These are phyloP conservation scores for Pedetes capensis DNA, from an alignment of 2,113 vertebrate genomes.

Conservation along the genomic window DNA sequence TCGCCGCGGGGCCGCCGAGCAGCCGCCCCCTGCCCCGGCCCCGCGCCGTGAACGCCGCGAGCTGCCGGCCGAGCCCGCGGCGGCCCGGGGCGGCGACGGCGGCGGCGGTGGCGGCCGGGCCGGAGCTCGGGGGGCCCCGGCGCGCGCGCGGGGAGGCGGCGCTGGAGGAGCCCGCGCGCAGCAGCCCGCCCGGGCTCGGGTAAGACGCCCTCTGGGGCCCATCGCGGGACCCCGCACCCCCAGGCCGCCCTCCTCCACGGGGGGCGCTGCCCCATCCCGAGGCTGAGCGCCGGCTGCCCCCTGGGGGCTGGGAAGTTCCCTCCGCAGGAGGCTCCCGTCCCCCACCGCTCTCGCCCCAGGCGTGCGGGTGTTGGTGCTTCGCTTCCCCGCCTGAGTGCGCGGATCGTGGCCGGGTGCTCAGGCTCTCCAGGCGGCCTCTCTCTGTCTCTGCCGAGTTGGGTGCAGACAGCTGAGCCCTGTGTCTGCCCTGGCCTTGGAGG, in stretches of 20 bases:
- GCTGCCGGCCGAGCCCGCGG: conserved; percentile 82
- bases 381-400: neutral
- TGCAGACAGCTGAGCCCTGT: neutral
- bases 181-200: conserved; percentile 77
- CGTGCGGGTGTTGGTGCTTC: neutral
- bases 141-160: conserved; percentile 74
- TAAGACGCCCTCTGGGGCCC: conserved; percentile 68
- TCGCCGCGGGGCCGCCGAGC: conserved; percentile 81
- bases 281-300: conserved; percentile 58
- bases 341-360: conserved; percentile 18
- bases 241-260: neutral
- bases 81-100: conserved; percentile 78
- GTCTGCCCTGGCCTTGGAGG: neutral
- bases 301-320: conserved; percentile 64
- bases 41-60: conserved; percentile 71
- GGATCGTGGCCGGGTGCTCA: neutral
- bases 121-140: conserved; percentile 68
- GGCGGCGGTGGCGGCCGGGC: conserved; percentile 20
- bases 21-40: conserved; percentile 75
- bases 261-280: conserved; percentile 16
- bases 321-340: neutral
- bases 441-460: neutral
- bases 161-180: conserved; percentile 81
- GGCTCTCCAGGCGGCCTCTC: neutral
- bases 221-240: neutral